A percentile compares a stretch with the other conserved stretches of the same genome.
phyloP scores from a whole-genome alignment of 2,113 vertebrate genomes.

The Pelobates fuscus region DNA sequence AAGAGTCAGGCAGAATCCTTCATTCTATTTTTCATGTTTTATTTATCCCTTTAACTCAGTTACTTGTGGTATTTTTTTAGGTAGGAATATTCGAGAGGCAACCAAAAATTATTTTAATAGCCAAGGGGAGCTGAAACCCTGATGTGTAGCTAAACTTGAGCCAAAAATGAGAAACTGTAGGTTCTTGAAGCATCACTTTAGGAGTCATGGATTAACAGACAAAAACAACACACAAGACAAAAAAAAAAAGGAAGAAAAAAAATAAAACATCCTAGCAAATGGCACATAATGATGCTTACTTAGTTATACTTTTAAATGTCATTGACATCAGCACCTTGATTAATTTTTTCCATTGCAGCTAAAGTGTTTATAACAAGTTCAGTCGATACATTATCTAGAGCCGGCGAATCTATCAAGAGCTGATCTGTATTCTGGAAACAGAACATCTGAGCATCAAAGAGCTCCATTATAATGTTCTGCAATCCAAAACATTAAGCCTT shows the following conservation, averaged over 20 bases:
- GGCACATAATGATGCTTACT: not conserved
- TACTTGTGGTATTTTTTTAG: no score
- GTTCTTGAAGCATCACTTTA: no score
- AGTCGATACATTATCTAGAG: constrained; percentile 5
- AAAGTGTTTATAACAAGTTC: constrained; percentile 9
- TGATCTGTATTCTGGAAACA: constrained; percentile 20
- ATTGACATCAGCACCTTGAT: constrained; percentile 6
- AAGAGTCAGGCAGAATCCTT: no score
- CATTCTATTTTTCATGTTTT: no score
- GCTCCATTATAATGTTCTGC: not conserved
- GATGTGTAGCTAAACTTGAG: no score
- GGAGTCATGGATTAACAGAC: no score
- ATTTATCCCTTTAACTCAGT: no score
- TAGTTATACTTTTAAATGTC: constrained; percentile 11
- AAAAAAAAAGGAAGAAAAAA: not conserved
- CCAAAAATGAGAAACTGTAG: no score
- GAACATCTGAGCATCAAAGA: constrained; percentile 14
- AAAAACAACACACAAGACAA: no score
- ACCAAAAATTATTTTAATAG: no score
- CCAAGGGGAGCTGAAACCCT: no score
- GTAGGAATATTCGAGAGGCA: no score
- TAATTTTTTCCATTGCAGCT: constrained; percentile 9
- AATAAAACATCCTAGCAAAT: not conserved
- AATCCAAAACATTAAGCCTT: not conserved
- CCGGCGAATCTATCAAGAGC: not conserved